Base-by-base conservation (phyloP, 35 echinoderm and acorn worm species). In the Heliocidaris erythrogramma region DNA sequence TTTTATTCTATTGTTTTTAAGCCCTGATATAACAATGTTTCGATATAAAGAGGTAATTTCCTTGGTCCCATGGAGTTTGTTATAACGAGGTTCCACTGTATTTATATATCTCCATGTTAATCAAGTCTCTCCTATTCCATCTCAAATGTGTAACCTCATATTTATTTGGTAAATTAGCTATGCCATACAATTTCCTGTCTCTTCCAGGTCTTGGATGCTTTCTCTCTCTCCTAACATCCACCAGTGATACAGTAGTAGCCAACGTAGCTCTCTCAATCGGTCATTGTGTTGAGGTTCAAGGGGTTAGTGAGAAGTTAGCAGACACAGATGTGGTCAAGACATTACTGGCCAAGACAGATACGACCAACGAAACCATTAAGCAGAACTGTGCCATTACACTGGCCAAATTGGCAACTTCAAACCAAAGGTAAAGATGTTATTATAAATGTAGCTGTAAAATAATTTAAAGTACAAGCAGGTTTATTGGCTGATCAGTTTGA, bases 331-430 rank as follows among this genome's bases (percentile, higher is more conserved):
- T 99, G 35, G 90, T 97, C 52, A 96, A 95, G 88, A 96, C 94
- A 24, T 71, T 97, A 9, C 53, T 97, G 21, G 65, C 95, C 27
- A 97, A 97, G 59, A 99, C 98, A 30, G 98, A 99, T 88, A 97
- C 97, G 24, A 60, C 59, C 4, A 96, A 96, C 27, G 59, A 88
- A 30, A 94, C 95, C 17, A 96, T 99, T 30, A 99, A 99, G 93
- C 94, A 99, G 93, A 99, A 99, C 92, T 96, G 97, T 94, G 97
- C 98, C 29, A 99, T 99, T 30, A 94, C 98, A 16, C 86, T 99
- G 48, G 98, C 98, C 59, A 97, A 96, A 85, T 93, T 99, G 16
- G 97, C 97, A 16, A 97, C 96, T 1, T 49, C 95, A 50, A 88
- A 97, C 85, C 47, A 96, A 96, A 95, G 95, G 97, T 98, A 86